Evolutionary conservation across 2,888 invertebrate genomes (phyloP).

Genomic region (Drosophila engyochracea): DNA sequence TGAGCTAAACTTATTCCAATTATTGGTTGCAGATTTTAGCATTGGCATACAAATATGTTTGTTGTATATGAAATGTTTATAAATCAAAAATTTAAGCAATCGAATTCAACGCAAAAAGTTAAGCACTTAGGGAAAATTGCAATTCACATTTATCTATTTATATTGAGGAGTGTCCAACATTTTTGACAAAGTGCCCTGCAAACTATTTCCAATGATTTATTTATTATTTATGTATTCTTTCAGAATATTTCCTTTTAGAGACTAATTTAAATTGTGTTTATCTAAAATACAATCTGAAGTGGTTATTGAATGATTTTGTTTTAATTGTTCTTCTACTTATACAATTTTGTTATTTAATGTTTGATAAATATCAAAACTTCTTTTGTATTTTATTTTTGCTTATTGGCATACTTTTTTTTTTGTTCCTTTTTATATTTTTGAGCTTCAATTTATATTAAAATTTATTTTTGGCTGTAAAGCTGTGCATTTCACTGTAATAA

Average conservation of each 20-base stretch:
- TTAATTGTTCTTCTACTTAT: background rate
- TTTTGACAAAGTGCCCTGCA: background rate
- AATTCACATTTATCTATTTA: background rate
- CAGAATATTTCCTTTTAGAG: background rate
- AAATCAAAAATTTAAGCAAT: background rate
- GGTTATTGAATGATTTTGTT: background rate
- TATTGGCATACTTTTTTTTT: background rate
- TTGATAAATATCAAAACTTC: background rate
- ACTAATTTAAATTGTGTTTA: background rate
- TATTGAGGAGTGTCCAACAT: background rate
- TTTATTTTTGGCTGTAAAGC: background rate
- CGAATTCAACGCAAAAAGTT: background rate
- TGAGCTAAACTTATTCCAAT: conserved; percentile 2
- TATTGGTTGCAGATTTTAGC: conserved; percentile 6
- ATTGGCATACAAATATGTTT: background rate
- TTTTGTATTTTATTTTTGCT: background rate
- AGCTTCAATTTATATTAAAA: background rate
- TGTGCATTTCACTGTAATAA: conserved; percentile 11
- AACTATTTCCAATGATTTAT: background rate
- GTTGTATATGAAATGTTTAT: background rate
- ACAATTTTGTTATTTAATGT: background rate
- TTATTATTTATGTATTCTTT: background rate
- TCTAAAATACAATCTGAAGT: background rate
- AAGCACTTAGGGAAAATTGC: background rate
- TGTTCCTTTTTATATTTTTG: background rate